Base-by-base conservation (phyloP, 2,888 invertebrate species). In the Dysmachus trigonus region DNA sequence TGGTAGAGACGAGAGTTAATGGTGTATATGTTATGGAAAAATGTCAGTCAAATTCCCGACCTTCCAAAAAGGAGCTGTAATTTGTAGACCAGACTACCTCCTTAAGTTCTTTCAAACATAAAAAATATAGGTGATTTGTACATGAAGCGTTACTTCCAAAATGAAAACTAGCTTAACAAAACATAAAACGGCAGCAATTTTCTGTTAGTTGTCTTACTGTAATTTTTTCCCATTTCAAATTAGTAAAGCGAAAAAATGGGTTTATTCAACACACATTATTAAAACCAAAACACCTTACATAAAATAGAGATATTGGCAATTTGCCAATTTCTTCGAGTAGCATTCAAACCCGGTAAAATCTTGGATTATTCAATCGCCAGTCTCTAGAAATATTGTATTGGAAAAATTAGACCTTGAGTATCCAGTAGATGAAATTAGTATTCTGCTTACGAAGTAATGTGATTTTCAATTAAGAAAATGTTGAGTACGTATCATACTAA, bases 321-420 rank as follows among this genome's bases (percentile, higher is more conserved):
- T 47, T 81, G 81, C 71, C 7, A n/a, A n/a, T n/a, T n/a, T n/a
- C n/a, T 38, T 72, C 22, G 35, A 71, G 41, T 18, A 71, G n/a
- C 27, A 15, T 83, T 83, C 72, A 53, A 18, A 27, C 30, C 88
- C 91, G 91, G 89, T 91, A 90, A 89, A 89, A 90, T 87, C 91
- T 90, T 88, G 91, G 90, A 88, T 91, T 91, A 89, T 91, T 91
- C 88, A 91, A 89, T 89, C 91, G 91, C 91, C 91, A 91, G 89
- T 91, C 90, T 91, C 91, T 92, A 90, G 89, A 89, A 89, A 87
- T 33, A 72, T 72, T 38, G 38, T 41, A 53, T 41, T 81, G 47
- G 31, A 62, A 88, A 85, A 85, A 88, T 88, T 87, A 88, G 82
- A 88, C 38, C 22, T 85, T 7, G 41, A 41, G 87, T 81, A 77